Base-by-base conservation (phyloP, 2,113 vertebrate species). In the Sander vitreus region DNA sequence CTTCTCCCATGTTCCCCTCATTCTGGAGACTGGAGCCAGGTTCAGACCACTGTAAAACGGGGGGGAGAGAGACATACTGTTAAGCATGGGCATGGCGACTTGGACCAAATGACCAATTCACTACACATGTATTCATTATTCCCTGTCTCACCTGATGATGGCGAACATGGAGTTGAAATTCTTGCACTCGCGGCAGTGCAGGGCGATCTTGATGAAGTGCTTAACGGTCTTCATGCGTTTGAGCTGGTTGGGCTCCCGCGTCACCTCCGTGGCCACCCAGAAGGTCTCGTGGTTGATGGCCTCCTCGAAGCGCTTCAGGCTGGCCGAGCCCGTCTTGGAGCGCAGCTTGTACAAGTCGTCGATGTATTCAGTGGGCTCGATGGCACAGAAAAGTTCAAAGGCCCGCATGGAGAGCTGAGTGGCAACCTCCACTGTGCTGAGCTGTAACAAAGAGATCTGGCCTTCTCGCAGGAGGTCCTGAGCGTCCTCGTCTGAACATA, bases 131-230 rank as follows among this genome's bases (percentile, higher is more conserved):
- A 33, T 48, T 6, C 33, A 54, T 45, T 47, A 12, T 30, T 33
- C 4, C 19, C 7, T 2, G 5, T 16, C 79, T 82, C 92, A 99
- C 98, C 98, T 99, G 93, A 99, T 99, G 89, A 99, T 99, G 76
- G 98, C 98, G 89, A 99, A 99, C 98, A 99, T 99, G 0, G 98
- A 99, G 95, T 98, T 99, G 93, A 99, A 99, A 94, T 99, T 99
- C 95, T 99, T 99, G 97, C 98, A 99, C 83, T 99, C 98, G 80
- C 98, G 94, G 87, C 98, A 99, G 92, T 99, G 98, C n/a, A 99
- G 92, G 0, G 98, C 98, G 70, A 99, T 99, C 94, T 99, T 99
- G 94, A 99, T 96, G 93, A 99, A 99, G 93, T 99, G 98, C 90
- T 99, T 99, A 83, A 99, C 92, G 66, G 95, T 99, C 95, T 99